Evolutionary conservation across 2,888 invertebrate species (phyloP), one percentile per base, ranked within the genome.

Genomic region (Ligdia adustata): DNA sequence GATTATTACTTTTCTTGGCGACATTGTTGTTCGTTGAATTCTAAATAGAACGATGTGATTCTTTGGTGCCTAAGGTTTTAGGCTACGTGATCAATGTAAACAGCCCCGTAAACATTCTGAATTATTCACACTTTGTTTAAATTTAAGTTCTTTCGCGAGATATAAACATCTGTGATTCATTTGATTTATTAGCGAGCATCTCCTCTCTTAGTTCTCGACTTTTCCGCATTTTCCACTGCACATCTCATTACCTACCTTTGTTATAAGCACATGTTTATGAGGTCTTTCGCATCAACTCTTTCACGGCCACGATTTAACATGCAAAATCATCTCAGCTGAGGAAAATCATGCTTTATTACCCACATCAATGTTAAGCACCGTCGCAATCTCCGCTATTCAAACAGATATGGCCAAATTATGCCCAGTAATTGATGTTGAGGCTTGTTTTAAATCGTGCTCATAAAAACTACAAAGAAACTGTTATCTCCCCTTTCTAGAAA

Each of bases 401-500:
- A 44, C 34, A 49, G 48, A 55, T 51, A 55, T 49, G 48, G 44
- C 34, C 9, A 34, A 49, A 43, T 24, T 38, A 51, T 47, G 51
- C 48, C 55, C 46, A 53, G 35, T 45, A 55, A 58, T 53, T 55
- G 38, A 41, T 38, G 47, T 50, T 4, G 24, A 22, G 22, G 22
- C 37, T 29, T 20, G 31, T 29, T 48, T 51, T 38, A 48, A 48
- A 50, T 52, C 28, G 42, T 49, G 48, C 47, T 44, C 38, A 41
- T 48, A 50, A 51, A 37, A 53, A 54, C 32, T 48, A 45, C 46
- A 42, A 45, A 46, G 50, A 42, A 44, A 40, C 53, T 55, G 57
- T 72, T 79, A 76, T 77, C 77, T 70, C 59, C 48, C 55, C 65
- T 65, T 70, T 72, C 66, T 72, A 64, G 59, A 71, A 70, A 71